Conservation (phyloP, 2,888 invertebrate genomes). For the Physocephala rufipes region DNA sequence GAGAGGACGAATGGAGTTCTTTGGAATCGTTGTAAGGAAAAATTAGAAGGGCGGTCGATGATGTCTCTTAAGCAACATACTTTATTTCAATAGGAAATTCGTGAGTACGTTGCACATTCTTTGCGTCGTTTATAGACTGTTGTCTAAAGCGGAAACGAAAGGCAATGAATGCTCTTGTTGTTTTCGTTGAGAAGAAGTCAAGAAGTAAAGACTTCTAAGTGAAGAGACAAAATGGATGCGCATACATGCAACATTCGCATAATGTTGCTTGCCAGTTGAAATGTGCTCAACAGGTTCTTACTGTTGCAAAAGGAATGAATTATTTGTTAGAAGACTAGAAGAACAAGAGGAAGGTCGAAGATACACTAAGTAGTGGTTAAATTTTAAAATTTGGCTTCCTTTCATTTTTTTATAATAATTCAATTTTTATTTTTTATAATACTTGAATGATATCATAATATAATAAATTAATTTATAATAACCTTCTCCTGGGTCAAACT, state of each 20-base stretch:
- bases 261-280: neutral
- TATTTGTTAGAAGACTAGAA: too few species aligned
- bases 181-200: conserved; percentile 28
- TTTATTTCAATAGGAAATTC: neutral
- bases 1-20: neutral
- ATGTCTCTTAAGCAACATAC: neutral
- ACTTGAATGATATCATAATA: too few species aligned
- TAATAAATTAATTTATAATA: too few species aligned
- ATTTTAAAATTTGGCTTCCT: too few species aligned
- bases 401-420: too few species aligned
- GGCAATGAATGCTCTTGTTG: conserved; percentile 15
- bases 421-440: too few species aligned
- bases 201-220: conserved; percentile 20
- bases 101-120: neutral
- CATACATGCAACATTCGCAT: neutral
- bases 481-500: too few species aligned
- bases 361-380: too few species aligned
- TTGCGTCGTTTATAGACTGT: neutral
- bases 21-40: too few species aligned
- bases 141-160: conserved; percentile 25
- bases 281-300: neutral
- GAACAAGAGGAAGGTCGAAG: too few species aligned
- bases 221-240: neutral
- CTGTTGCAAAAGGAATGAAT: too few species aligned
- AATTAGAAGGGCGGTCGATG: neutral